phyloP scores from a whole-genome alignment of 2,797 vertebrate species.

The Petrocephalus schoutedeni region DNA sequence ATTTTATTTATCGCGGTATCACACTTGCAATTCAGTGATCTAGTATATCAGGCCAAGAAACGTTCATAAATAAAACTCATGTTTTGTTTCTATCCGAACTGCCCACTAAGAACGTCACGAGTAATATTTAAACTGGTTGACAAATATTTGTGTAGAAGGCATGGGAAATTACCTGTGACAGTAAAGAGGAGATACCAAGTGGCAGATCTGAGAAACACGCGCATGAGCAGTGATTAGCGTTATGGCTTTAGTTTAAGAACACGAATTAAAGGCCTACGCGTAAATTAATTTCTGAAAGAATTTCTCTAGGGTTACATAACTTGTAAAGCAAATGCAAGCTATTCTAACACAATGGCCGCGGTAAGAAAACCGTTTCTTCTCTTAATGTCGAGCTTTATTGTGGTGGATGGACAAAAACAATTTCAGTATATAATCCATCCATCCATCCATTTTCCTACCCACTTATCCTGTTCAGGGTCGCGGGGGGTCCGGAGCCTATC shows the following conservation, averaged over 20 bases:
- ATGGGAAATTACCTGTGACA: background rate
- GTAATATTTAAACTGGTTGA: slow-evolving; percentile 10
- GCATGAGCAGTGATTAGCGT: background rate
- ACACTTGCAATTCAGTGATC: background rate
- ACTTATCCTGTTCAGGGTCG: too few relatives aligned
- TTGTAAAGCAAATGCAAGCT: background rate
- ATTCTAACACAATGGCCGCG: background rate
- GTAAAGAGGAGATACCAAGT: slow-evolving; percentile 5
- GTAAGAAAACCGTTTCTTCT: background rate
- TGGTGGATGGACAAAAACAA: background rate
- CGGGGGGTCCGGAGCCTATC: too few relatives aligned
- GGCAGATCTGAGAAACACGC: background rate
- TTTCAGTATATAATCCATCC: background rate
- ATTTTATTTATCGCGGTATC: background rate
- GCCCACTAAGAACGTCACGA: background rate
- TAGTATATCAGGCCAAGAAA: background rate
- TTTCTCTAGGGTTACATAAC: background rate
- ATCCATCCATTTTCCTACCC: too few relatives aligned
- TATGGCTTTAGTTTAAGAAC: background rate
- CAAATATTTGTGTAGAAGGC: background rate
- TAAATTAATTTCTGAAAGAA: background rate
- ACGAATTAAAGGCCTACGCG: background rate
- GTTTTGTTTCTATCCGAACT: background rate
- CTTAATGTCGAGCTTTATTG: background rate
- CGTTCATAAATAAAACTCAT: background rate